Evolutionary conservation across 1,140 invertebrate genomes (phyloP), one percentile per base, ranked within the genome.

Genomic region (Phortica variegata): DNA sequence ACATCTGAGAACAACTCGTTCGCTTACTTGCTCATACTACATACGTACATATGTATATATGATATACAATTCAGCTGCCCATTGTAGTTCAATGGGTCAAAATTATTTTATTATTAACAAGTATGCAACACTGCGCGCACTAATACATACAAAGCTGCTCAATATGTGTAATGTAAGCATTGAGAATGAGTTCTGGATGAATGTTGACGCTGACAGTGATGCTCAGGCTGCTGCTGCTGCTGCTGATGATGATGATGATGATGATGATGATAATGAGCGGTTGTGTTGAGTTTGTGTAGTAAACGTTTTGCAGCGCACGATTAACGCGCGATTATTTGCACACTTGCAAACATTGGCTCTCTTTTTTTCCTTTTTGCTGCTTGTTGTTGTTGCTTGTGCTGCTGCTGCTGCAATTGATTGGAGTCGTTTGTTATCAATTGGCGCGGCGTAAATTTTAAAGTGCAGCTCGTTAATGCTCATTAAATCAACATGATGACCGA

Each of bases 381-480:
- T 31, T 17, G 39, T 23, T 41, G n/a, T 31, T 2, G 17, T 32
- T 20, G 21, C 19, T 13, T 9, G 26, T 48, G 42, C 47, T 58
- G 42, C 60, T 63, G 63, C 68, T 68, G 60, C 63, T 68, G 60
- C 49, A 58, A 6, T 10, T 26, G 5, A 26, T 26, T 26, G 23
- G 5, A 6, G 23, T 26, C 10, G 23, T 26, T 26, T 26, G 23
- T 26, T 26, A 26, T 26, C 23, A 26, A 26, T 26, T 26, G 23
- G 23, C 23, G 23, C 23, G 23, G 10, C n/a, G n/a, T n/a, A n/a
- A n/a, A n/a, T n/a, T 6, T 58, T 68, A 63, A 68, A 68, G 63
- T 68, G 65, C 63, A 68, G 65, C 63, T 68, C 68, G 63, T 68
- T 68, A 68, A 68, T 69, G 63, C 63, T 68, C 60, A 68, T 68